These are phyloP conservation scores for Potamarius usumacintae DNA, from an alignment of 2,113 vertebrate genomes.

Conservation along the genomic window DNA sequence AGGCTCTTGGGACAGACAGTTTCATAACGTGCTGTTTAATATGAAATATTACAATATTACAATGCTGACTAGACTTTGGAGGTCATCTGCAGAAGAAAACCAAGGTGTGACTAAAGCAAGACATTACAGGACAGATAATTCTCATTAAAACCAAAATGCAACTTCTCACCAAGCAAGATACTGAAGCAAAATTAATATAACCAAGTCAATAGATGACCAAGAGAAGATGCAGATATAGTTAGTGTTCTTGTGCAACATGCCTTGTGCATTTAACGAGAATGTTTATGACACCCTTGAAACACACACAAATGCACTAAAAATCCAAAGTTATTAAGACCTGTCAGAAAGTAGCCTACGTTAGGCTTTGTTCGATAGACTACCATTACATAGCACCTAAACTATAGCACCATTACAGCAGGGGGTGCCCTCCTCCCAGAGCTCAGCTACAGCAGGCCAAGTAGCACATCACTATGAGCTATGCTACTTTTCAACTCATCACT, in stretches of 20 bases:
- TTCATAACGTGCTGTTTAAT: neutral
- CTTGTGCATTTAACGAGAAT: conserved; percentile 19
- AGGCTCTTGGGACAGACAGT: neutral
- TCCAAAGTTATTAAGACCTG: neutral
- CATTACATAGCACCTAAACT: neutral
- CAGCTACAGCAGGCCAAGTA: neutral
- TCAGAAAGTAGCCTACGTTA: neutral
- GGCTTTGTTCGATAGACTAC: neutral
- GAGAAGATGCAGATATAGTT: conserved; percentile 48
- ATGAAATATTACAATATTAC: neutral
- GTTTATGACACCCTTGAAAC: neutral
- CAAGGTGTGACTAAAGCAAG: neutral
- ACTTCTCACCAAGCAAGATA: conserved; percentile 38
- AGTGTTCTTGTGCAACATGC: conserved; percentile 62
- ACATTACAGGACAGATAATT: neutral
- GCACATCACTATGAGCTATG: neutral
- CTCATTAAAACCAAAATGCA: conserved; percentile 10
- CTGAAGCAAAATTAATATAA: conserved; percentile 4
- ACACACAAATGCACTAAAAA: neutral
- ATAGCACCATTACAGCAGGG: conserved; percentile 47
- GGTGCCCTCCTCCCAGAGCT: conserved; percentile 31
- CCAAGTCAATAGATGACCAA: neutral
- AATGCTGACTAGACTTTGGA: neutral
- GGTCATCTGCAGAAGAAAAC: neutral
- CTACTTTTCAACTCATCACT: neutral